Conservation (phyloP, 2,113 vertebrate genomes). For the Eira barbara region DNA sequence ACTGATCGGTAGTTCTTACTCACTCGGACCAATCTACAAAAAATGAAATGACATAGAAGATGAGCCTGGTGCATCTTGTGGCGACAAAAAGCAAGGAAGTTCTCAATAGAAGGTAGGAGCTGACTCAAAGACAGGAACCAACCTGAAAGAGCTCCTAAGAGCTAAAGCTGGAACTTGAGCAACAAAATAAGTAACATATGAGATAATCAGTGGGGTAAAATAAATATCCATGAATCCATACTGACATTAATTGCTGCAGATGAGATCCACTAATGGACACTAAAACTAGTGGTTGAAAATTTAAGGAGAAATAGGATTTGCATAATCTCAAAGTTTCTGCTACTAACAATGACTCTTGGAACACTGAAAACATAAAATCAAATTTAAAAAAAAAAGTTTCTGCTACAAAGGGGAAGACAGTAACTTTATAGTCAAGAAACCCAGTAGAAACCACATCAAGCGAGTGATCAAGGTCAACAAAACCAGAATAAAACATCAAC, state of each 20-base stretch:
- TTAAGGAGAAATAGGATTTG: not conserved
- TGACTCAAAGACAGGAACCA: not conserved
- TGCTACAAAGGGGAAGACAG: not conserved
- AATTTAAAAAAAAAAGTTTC: too few relatives aligned
- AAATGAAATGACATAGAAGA: slow-evolving; percentile 7
- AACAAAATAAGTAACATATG: not conserved
- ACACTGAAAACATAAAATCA: too few relatives aligned
- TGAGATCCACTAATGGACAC: not conserved
- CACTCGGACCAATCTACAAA: slow-evolving; percentile 92
- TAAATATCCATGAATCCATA: not conserved
- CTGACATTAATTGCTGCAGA: not conserved
- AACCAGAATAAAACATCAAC: not conserved
- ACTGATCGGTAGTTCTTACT: slow-evolving; percentile 98
- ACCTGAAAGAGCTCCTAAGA: not conserved
- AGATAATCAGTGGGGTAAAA: not conserved
- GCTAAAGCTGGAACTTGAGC: not conserved
- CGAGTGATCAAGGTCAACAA: not conserved
- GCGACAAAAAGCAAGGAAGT: not conserved
- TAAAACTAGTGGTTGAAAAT: not conserved
- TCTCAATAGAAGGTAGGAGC: not conserved
- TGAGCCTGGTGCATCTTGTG: not conserved
- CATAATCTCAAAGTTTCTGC: not conserved
- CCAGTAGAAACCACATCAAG: not conserved
- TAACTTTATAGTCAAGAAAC: not conserved
- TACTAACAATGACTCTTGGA: not conserved